phyloP scores from a whole-genome alignment of 1,140 invertebrate species.

The Macrobrachium rosenbergii region DNA sequence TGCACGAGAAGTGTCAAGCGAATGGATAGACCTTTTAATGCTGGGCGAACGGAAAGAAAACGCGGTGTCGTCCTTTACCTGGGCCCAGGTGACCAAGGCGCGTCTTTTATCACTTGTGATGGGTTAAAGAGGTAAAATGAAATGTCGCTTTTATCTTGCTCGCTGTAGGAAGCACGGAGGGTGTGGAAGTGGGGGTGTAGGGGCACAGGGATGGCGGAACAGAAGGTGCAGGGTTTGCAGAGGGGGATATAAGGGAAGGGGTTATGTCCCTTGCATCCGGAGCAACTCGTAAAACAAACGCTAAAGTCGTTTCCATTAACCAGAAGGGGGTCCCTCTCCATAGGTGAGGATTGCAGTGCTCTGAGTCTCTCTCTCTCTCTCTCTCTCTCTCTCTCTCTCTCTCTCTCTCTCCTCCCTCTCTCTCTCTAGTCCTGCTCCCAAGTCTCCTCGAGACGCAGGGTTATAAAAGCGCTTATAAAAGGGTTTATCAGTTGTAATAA shows the following conservation, averaged over 20 bases:
- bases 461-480: conserved; percentile 40
- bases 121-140: conserved; percentile 1
- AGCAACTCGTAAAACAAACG: too few relatives aligned
- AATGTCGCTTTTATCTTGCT: neutral
- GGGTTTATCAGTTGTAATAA: conserved; percentile 58
- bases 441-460: neutral
- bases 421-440: conserved; percentile 1
- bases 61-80: too few relatives aligned
- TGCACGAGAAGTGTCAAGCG: neutral
- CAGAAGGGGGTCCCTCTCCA: too few relatives aligned
- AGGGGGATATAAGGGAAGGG: neutral
- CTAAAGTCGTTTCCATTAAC: too few relatives aligned
- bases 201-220: conserved; percentile 9
- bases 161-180: neutral
- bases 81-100: neutral
- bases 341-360: neutral
- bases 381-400: neutral
- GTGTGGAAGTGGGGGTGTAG: neutral
- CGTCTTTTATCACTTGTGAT: neutral
- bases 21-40: too few relatives aligned
- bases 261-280: neutral
- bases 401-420: conserved; percentile 28
- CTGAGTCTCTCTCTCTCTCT: neutral
- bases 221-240: neutral
- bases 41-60: too few relatives aligned